Percentiles rank a stretch among this genome's conserved stretches.
phyloP scores from a whole-genome alignment of 64 coral and sea anemone genomes.

The Orbicella faveolata region DNA sequence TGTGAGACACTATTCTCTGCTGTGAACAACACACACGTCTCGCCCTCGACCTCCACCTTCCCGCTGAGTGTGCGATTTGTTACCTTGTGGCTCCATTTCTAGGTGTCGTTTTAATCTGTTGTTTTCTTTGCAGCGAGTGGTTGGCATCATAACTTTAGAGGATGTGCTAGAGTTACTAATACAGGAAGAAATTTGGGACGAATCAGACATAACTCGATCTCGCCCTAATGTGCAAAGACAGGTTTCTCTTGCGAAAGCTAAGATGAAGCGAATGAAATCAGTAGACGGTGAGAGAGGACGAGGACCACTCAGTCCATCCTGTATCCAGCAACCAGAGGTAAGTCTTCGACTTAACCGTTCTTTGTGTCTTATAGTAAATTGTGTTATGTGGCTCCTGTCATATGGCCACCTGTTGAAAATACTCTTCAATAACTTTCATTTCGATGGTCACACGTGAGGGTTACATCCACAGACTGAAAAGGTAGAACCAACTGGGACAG shows the following conservation, averaged over 20 bases:
- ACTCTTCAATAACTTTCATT: no score
- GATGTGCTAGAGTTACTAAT: constrained; percentile 93
- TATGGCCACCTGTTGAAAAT: no score
- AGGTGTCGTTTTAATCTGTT: not conserved
- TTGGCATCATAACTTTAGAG: constrained; percentile 94
- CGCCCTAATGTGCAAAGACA: constrained; percentile 42
- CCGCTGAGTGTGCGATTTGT: no score
- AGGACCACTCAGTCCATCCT: not conserved
- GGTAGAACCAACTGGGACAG: no score
- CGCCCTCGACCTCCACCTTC: no score
- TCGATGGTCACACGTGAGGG: no score
- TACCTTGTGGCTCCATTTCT: no score
- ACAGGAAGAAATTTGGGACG: constrained; percentile 97
- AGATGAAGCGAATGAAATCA: constrained; percentile 47
- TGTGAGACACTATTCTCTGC: no score
- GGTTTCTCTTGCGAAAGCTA: constrained; percentile 61
- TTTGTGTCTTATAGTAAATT: no score
- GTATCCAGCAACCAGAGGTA: not conserved
- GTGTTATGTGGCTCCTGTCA: no score
- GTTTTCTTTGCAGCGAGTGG: constrained; percentile 47
- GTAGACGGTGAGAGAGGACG: not conserved
- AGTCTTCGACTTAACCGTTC: not conserved
- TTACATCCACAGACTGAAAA: no score
- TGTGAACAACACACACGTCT: no score
- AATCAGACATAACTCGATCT: constrained; percentile 64